Evolutionary conservation across 2,797 vertebrate species (phyloP), one percentile per base, ranked within the genome.

Genomic region (Luscinia megarhynchos): DNA sequence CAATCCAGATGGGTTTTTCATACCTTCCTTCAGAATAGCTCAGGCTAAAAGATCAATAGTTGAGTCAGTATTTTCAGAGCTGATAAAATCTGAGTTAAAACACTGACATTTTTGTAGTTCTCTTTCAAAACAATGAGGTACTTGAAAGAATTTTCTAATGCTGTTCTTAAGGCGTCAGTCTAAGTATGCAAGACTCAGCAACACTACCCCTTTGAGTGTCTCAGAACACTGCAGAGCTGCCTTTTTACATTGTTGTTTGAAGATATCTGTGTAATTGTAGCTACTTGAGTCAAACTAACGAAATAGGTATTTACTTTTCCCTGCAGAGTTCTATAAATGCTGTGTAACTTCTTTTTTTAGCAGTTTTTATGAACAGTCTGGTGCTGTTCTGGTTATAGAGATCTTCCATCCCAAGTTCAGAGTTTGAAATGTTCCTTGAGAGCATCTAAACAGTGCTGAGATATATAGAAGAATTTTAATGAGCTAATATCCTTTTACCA

Each of bases 61-160:
- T 74, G 54, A 92, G 68, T 73, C 63, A 74, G 74, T 94, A 80
- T 95, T 94, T 93, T 92, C 90, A 89, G 92, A 91, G 69, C 75
- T 87, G 94, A 95, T 97, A 94, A 92, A 80, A 92, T 89, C 87
- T 93, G 43, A 89, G 66, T 87, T 96, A 85, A 94, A 95, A 84
- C 51, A 70, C 2, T 67, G 88, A 57, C 58, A 63, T 89, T 94
- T 94, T 85, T 82, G 64, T 92, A 91, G 66, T 24, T 79, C 80
- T 89, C 38, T 86, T 66, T 88, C 62, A 75, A 94, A 94, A 87
- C 75, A 94, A 3, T 89, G 90, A 81, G 72, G 69, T 77, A 81
- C 45, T 87, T 93, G 46, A 88, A 84, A 70, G 84, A 89, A 62
- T 76, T 94, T 96, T 89, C 63, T 75, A 27, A 73, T 80, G 79